Base-by-base conservation (phyloP, 2,113 vertebrate species). In the Xiphophorus couchianus region DNA sequence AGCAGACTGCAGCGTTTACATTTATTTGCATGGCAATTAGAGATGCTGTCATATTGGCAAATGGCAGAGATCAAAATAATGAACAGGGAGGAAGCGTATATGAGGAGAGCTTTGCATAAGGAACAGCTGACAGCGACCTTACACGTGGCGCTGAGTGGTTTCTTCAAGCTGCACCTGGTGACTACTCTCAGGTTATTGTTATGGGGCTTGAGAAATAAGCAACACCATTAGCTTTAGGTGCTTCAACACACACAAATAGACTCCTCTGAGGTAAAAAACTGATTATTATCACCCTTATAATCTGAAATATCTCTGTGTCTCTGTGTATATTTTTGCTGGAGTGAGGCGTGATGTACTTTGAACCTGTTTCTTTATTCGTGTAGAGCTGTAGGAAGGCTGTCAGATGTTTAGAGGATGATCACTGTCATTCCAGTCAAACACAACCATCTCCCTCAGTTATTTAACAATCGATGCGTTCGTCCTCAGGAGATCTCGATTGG, bases 21-120 rank as follows among this genome's bases (percentile, higher is more conserved):
- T 92, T 88, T 42, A 93, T 94, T 91, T 93, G 84, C 89, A 93
- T 93, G 76, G 62, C 92, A 90, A 93, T 91, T 71, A 89, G 73
- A 66, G 72, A 54, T 54, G 9, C 80, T 80, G 86, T 83, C 88
- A 90, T 84, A 88, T 85, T 74, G 80, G 81, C 69, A 76, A 90
- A 84, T 78, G 71, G 37, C 48, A 76, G 68, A 85, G 81, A 87
- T 91, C 77, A 51, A 12, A 61, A 71, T 64, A 75, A 87, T 86
- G 78, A 89, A 80, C 76, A 75, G 66, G 9, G 66, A 66, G 28
- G 70, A 66, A 37, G 42, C 72, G 64, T 31, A 58, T 1, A n/a
- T 35, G 66, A 70, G 25, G 58, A 31, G 27, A 58, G 35, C 62
- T 42, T 1, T 1, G 29, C 31, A 61, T 1, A 76, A 58, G 37